Base-by-base conservation (phyloP, 2,113 vertebrate genomes). In the Bujurquina vittata region DNA sequence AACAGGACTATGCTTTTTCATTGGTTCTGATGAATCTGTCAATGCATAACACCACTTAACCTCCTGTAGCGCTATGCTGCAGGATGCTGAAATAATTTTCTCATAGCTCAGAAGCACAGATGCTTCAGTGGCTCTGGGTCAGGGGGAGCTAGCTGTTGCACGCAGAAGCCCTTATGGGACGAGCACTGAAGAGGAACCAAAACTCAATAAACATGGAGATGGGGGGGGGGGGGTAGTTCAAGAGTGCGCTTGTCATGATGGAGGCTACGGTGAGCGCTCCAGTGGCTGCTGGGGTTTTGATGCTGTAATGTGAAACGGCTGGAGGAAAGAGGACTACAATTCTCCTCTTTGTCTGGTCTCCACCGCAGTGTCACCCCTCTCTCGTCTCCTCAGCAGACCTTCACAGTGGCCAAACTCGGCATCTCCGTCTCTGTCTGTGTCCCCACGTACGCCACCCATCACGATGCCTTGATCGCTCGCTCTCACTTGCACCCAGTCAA, bases 271-370 rank as follows among this genome's bases (percentile, higher is more conserved):
- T 93, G 92, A 90, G 91, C 87, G 92, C 95, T 95, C 88, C 83
- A 86, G 85, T 94, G 93, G 91, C 90, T 89, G 84, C 93, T 90
- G 91, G 91, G 84, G 92, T 92, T 94, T 94, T 93, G 94, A 95
- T 95, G 92, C 89, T 92, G 94, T 94, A 95, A 95, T 91, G 87
- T 95, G 94, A 96, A 95, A 90, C 94, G 94, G 85, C 92, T 93
- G 92, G 73, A 75, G 78, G 58, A 75, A 77, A 84, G 84, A 92
- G 84, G 81, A 90, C 88, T 85, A 94, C 94, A 95, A 94, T 95
- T 79, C 88, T 77, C 79, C 85, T 81, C 93, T 95, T 95, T 95
- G 94, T 96, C 90, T 90, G 79, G 74, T 77, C 83, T 59, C 72
- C 84, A 56, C 86, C 89, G 74, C 83, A 40, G 52, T 65, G 20